phyloP scores from a whole-genome alignment of 2,113 vertebrate species.

The Gnathonemus echidnorhynchus region DNA sequence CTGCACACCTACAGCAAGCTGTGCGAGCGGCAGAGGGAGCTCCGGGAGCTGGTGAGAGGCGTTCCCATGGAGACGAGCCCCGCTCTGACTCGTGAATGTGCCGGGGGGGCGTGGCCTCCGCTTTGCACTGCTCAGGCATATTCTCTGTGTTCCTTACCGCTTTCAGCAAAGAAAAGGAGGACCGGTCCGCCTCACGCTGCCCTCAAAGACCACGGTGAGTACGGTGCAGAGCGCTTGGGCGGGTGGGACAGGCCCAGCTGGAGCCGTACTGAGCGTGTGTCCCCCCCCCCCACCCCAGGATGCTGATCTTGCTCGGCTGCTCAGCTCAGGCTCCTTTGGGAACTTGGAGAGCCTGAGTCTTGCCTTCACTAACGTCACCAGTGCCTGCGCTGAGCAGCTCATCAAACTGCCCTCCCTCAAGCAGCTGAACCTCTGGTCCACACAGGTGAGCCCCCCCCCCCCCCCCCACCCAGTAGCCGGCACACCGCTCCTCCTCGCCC shows the following conservation, averaged over 20 bases:
- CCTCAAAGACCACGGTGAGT: slow-evolving; percentile 97
- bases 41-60: slow-evolving; percentile 91
- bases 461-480: background rate
- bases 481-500: background rate
- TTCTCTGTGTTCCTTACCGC: slow-evolving; percentile 29
- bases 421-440: slow-evolving; percentile 99
- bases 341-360: slow-evolving; percentile 98
- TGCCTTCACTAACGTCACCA: slow-evolving; percentile 98
- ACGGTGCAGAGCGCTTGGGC: slow-evolving; percentile 3
- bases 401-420: slow-evolving; percentile 98
- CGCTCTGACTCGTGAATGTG: background rate
- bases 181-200: slow-evolving; percentile 90
- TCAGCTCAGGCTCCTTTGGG: slow-evolving; percentile 95
- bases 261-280: background rate
- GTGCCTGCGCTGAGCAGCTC: slow-evolving; percentile 98
- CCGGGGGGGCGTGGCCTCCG: background rate
- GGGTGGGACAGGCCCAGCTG: background rate
- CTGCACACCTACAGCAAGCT: slow-evolving; percentile 97
- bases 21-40: slow-evolving; percentile 90
- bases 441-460: slow-evolving; percentile 68
- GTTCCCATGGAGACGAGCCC: background rate
- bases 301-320: slow-evolving; percentile 86
- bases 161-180: slow-evolving; percentile 96
- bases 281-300: slow-evolving; percentile 59
- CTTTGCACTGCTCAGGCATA: background rate